Percentiles rank a stretch among this genome's conserved stretches.
Evolutionary conservation across 1,140 invertebrate species (phyloP).

Genomic region (Potamilus streckersoni): DNA sequence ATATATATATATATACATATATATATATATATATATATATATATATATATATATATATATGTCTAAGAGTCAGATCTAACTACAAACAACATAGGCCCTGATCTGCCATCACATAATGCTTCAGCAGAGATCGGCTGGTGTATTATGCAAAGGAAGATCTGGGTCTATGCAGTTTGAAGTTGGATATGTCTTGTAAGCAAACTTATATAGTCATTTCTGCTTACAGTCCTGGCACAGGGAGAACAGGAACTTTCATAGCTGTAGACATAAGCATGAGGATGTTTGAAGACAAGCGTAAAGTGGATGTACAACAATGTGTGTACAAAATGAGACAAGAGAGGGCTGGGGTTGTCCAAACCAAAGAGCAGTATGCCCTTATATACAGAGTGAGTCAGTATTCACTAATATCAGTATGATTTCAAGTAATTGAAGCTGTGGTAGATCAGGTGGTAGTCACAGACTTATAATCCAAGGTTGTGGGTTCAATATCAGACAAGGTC

Average conservation of each 20-base stretch:
- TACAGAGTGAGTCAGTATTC: slow-evolving; percentile 70
- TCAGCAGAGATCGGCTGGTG: too few species aligned
- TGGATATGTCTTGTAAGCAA: too few species aligned
- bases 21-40: too few species aligned
- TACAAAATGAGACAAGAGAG: slow-evolving; percentile 85
- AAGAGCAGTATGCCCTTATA: slow-evolving; percentile 78
- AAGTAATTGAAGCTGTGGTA: background rate
- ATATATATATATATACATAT: too few species aligned
- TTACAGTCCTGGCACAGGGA: slow-evolving; percentile 84
- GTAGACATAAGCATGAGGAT: slow-evolving; percentile 88
- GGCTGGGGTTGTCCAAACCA: slow-evolving; percentile 89
- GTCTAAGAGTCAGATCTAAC: too few species aligned
- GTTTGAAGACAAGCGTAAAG: slow-evolving; percentile 80
- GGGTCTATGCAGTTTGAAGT: too few species aligned
- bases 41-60: too few species aligned
- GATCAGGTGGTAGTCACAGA: background rate
- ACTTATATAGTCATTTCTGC: background rate
- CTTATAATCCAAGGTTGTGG: background rate
- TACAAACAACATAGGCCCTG: too few species aligned
- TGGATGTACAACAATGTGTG: slow-evolving; percentile 89
- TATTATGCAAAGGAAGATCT: too few species aligned
- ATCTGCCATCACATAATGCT: too few species aligned
- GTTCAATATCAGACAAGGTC: too few species aligned
- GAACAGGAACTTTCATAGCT: slow-evolving; percentile 88
- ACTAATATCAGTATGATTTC: background rate